Conservation (phyloP, 2,113 vertebrate species). For the Clarias macrocephalus region DNA sequence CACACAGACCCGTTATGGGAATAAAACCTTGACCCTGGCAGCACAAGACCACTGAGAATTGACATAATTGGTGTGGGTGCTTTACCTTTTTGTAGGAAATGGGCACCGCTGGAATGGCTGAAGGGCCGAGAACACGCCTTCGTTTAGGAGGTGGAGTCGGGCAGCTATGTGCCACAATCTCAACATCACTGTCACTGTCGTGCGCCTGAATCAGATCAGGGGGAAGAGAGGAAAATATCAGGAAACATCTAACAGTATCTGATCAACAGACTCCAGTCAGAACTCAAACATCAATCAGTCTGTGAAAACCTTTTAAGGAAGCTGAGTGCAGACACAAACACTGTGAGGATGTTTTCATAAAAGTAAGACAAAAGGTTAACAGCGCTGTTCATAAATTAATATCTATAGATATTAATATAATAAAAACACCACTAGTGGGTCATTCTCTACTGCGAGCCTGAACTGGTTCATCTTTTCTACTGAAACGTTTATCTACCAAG, state of each 20-base stretch:
- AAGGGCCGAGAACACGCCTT: conserved; percentile 67
- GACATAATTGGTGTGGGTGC: background rate
- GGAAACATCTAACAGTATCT: background rate
- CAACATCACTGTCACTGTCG: conserved; percentile 46
- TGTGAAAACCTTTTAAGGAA: background rate
- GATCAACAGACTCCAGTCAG: background rate
- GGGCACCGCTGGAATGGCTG: conserved; percentile 62
- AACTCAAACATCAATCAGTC: background rate
- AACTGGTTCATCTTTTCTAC: background rate
- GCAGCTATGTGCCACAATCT: background rate
- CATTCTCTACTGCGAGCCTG: background rate
- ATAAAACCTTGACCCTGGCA: too few species aligned
- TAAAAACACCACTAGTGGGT: background rate
- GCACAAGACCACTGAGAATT: background rate
- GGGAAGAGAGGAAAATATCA: background rate
- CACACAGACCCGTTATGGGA: too few species aligned
- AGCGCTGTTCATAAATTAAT: background rate
- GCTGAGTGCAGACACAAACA: background rate
- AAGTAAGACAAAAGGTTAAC: background rate
- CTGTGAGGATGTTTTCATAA: background rate
- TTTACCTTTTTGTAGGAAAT: conserved; percentile 73
- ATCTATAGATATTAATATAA: background rate
- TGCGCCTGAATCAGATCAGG: conserved; percentile 24
- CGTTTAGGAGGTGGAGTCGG: conserved; percentile 64
- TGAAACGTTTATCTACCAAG: background rate